These are phyloP conservation scores for Dynastes hyllus DNA, from an alignment of 2,888 invertebrate genomes.

Conservation along the genomic window DNA sequence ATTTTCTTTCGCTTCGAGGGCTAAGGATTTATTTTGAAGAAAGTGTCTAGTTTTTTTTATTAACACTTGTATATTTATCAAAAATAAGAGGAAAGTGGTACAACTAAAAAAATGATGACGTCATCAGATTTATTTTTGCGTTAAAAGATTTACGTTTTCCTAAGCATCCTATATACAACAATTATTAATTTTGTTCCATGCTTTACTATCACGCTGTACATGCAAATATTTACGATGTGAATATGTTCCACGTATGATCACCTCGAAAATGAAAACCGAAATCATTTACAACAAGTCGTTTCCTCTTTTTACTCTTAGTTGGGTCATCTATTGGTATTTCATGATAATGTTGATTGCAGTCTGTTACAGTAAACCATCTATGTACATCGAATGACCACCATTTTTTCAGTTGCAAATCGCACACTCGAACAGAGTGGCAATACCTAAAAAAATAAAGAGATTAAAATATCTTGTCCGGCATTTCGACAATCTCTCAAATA, in stretches of 20 bases:
- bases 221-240: slow-evolving; percentile 27
- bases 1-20: too few species aligned
- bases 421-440: slow-evolving; percentile 56
- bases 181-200: too few species aligned
- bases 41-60: too few species aligned
- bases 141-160: too few species aligned
- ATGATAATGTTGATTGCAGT: slow-evolving; percentile 30
- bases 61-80: too few species aligned
- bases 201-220: too few species aligned
- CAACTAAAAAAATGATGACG: too few species aligned
- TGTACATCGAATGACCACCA: slow-evolving; percentile 56
- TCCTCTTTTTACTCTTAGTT: not conserved
- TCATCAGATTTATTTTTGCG: too few species aligned
- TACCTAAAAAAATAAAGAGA: slow-evolving; percentile 52
- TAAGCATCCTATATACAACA: too few species aligned
- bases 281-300: slow-evolving; percentile 6
- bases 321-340: slow-evolving; percentile 27
- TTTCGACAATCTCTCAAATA: too few species aligned
- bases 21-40: too few species aligned
- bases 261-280: slow-evolving; percentile 51
- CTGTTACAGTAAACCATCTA: slow-evolving; percentile 54
- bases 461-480: not conserved
- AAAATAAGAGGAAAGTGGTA: too few species aligned
- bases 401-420: slow-evolving; percentile 56
- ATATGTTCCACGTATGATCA: slow-evolving; percentile 55